A percentile compares a stretch with the other conserved stretches of the same genome.
Conservation (phyloP, 2,797 vertebrate species). For the Anas capensis region DNA sequence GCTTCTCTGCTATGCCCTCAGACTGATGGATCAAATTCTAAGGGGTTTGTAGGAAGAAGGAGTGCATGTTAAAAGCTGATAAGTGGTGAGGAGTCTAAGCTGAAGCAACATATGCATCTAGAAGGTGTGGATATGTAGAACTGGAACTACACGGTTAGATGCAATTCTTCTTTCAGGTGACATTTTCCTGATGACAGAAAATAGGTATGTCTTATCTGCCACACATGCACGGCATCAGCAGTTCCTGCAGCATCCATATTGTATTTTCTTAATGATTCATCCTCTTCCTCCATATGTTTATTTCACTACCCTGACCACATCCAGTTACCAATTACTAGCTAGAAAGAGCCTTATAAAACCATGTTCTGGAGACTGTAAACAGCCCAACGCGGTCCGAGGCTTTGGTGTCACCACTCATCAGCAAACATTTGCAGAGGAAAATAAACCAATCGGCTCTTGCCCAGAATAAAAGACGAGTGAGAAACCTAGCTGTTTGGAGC, state of each 20-base stretch:
- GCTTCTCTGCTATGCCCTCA: not conserved
- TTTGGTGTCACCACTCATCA: conserved; percentile 51
- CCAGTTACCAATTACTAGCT: conserved; percentile 72
- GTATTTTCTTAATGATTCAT: conserved; percentile 71
- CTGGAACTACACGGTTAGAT: not conserved
- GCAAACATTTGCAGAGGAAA: not conserved
- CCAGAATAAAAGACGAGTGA: not conserved
- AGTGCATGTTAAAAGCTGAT: not conserved
- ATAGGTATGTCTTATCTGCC: not conserved
- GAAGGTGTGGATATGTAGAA: not conserved
- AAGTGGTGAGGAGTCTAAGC: not conserved
- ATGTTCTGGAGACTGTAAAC: conserved; percentile 55
- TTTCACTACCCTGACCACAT: conserved; percentile 71
- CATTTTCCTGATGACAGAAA: not conserved
- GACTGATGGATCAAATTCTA: not conserved
- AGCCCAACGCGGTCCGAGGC: conserved; percentile 52
- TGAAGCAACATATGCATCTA: not conserved
- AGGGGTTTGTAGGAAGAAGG: not conserved
- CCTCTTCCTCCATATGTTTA: conserved; percentile 54
- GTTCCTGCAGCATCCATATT: conserved; percentile 33
- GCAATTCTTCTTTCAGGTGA: not conserved
- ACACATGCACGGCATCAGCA: not conserved
- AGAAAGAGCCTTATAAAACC: conserved; percentile 66
- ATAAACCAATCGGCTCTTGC: conserved; percentile 25
- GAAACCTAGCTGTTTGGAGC: not conserved